phyloP scores from a whole-genome alignment of 2,888 invertebrate species.

The Pollenia angustigena region DNA sequence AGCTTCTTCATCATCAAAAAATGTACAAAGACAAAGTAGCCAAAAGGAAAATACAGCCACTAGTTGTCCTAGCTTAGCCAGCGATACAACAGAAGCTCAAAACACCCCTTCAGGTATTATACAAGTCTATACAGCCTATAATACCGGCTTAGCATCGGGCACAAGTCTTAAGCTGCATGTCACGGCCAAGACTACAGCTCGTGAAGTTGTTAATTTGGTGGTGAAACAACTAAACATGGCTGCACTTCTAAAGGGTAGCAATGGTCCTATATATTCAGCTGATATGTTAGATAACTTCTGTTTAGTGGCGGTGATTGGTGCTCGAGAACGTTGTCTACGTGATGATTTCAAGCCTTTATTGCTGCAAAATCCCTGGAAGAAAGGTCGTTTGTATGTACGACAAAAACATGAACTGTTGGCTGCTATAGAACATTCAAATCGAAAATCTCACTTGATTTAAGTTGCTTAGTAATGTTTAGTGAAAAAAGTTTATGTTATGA shows the following conservation, averaged over 20 bases:
- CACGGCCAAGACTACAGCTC: conserved; percentile 95
- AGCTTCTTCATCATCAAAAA: conserved; percentile 77
- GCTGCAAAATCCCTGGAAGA: conserved; percentile 97
- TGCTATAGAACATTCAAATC: conserved; percentile 94
- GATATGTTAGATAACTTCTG: conserved; percentile 95
- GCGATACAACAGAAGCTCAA: conserved; percentile 71
- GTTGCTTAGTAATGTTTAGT: neutral
- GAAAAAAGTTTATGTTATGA: neutral
- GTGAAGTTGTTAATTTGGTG: conserved; percentile 97
- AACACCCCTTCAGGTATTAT: conserved; percentile 82
- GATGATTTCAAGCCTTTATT: conserved; percentile 97
- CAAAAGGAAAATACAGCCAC: conserved; percentile 80
- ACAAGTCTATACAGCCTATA: conserved; percentile 97
- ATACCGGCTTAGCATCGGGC: conserved; percentile 96
- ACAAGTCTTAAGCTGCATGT: conserved; percentile 97
- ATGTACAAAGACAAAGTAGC: conserved; percentile 79
- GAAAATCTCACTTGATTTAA: conserved; percentile 87
- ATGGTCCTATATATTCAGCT: conserved; percentile 93
- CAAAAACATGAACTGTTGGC: conserved; percentile 95
- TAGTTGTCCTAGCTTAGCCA: conserved; percentile 78
- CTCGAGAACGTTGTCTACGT: conserved; percentile 95
- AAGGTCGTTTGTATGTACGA: conserved; percentile 95
- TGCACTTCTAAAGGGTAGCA: conserved; percentile 92
- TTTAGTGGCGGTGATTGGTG: conserved; percentile 97
- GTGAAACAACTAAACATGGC: conserved; percentile 98